Evolutionary conservation across 2,888 invertebrate genomes (phyloP), one percentile per base, ranked within the genome.

Genomic region (Busseola fusca): DNA sequence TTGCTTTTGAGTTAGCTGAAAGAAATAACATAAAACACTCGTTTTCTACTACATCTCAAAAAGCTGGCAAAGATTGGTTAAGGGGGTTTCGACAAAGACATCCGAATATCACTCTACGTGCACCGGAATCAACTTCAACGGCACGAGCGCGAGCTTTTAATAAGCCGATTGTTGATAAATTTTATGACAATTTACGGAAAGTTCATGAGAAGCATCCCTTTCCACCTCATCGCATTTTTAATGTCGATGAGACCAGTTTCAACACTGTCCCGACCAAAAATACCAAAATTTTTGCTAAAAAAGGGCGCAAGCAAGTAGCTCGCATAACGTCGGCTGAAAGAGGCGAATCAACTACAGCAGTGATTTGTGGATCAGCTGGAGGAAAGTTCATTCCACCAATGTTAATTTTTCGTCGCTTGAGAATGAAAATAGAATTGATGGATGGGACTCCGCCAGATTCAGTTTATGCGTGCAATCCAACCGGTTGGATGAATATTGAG

Each of bases 31-130:
- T 70, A 25, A 12, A 27, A 18, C 70, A 70, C 58, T 34, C 58
- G n/a, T 70, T 70, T 64, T 67, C 59, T 59, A 37, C 59, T 50
- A 12, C 21, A 27, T 52, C 45, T 27, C 59, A n/a, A 72, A 72
- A 67, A 67, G 63, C 72, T 50, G 66, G 72, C 63, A n/a, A 50
- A 67, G 25, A 66, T 52, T 48, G 48, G 48, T n/a, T 48, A 48
- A 48, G n/a, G 48, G 48, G 48, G 48, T 48, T 48, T 48, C 48
- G 50, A 1, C n/a, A n/a, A 50, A n/a, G 50, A 50, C 50, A 50
- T 50, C 50, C 50, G n/a, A 4, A 50, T 50, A 50, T 50, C 10
- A n/a, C 12, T n/a, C n/a, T 50, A 12, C 50, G 50, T 50, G n/a
- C n/a, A 12, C n/a, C 50, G n/a, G 50, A 50, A 50, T 50, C 50